Percentiles rank a stretch among this genome's conserved stretches.
phyloP scores from a whole-genome alignment of 2,797 vertebrate genomes.

The Enteromius argenteus region DNA sequence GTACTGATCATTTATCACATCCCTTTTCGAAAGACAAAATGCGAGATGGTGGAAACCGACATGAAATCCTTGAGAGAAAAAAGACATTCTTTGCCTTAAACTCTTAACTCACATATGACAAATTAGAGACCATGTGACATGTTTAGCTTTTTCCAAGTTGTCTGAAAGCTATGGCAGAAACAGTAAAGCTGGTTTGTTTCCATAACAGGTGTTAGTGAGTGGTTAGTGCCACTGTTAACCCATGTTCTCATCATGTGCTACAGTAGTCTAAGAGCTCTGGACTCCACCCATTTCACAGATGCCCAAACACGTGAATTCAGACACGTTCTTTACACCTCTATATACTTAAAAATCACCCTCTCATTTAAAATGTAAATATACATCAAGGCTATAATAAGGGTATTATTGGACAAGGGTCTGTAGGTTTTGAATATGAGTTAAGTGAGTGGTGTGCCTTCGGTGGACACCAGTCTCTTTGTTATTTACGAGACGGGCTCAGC shows the following conservation, averaged over 20 bases:
- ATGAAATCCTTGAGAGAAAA: too few relatives aligned
- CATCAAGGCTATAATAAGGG: neutral
- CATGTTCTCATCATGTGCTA: slow-evolving; percentile 18
- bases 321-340: neutral
- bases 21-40: neutral
- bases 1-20: slow-evolving; percentile 38
- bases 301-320: slow-evolving; percentile 26
- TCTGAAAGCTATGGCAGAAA: neutral
- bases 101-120: neutral
- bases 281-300: slow-evolving; percentile 39
- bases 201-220: slow-evolving; percentile 18
- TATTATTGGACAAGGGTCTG: neutral
- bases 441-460: neutral
- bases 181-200: slow-evolving; percentile 17
- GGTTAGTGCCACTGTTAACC: slow-evolving; percentile 6
- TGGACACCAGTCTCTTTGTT: slow-evolving; percentile 47
- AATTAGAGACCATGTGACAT: neutral
- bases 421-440: neutral
- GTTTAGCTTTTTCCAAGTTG: neutral
- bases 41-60: neutral
- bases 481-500: slow-evolving; percentile 32
- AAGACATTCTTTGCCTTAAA: neutral
- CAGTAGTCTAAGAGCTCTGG: neutral
- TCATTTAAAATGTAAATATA: neutral
- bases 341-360: neutral